Evolutionary conservation across 2,888 invertebrate genomes (phyloP).

Genomic region (Colostygia pectinataria): DNA sequence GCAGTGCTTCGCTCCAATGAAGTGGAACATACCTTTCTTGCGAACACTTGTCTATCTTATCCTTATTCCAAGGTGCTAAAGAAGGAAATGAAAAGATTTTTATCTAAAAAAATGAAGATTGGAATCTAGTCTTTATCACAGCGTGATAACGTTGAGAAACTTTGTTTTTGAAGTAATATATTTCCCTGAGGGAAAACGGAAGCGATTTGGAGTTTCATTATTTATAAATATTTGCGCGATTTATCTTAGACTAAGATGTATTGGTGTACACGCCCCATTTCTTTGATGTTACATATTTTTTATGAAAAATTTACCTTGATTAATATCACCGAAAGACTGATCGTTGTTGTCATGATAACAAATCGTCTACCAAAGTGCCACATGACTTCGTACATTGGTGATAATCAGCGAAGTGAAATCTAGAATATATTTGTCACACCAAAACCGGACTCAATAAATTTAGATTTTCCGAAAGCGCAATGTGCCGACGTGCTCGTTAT

Average conservation of each 20-base stretch:
- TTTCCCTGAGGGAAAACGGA: slow-evolving; percentile 22
- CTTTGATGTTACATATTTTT: too few species aligned
- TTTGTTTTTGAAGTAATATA: slow-evolving; percentile 16
- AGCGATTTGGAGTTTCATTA: slow-evolving; percentile 30
- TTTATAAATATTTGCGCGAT: slow-evolving; percentile 26
- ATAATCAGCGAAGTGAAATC: too few species aligned
- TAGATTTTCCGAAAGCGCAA: too few species aligned
- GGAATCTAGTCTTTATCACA: slow-evolving; percentile 4
- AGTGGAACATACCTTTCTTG: background rate
- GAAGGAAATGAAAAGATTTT: background rate
- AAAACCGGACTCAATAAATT: too few species aligned
- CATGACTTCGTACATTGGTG: too few species aligned
- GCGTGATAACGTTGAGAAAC: background rate
- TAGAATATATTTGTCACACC: too few species aligned
- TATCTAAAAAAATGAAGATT: background rate
- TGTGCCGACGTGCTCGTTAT: too few species aligned
- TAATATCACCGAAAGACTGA: background rate
- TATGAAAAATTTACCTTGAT: too few species aligned
- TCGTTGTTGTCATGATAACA: background rate
- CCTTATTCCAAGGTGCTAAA: slow-evolving; percentile 4
- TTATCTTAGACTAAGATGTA: slow-evolving; percentile 13
- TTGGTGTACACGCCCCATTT: background rate
- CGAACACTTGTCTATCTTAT: background rate
- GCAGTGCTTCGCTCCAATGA: slow-evolving; percentile 15
- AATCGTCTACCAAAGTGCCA: too few species aligned